Evolutionary conservation across 2,113 vertebrate genomes (phyloP).

Genomic region (Otus sunia): DNA sequence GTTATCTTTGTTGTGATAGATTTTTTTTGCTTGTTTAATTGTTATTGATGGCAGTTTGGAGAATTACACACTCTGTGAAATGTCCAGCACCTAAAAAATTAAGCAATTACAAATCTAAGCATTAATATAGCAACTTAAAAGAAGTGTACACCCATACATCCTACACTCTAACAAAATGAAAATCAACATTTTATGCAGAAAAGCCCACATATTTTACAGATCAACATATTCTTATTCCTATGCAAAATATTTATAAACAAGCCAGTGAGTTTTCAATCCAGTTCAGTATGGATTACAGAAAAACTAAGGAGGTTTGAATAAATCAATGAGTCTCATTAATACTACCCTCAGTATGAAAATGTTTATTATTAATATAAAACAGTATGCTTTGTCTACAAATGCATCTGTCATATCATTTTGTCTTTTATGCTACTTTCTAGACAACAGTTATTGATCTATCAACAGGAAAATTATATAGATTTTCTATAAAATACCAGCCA

Average conservation of each 20-base stretch:
- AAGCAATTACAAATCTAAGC: background rate
- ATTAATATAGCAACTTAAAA: background rate
- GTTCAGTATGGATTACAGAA: slow-evolving; percentile 7
- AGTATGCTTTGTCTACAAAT: background rate
- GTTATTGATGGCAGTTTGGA: background rate
- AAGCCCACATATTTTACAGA: background rate
- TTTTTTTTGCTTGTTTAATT: background rate
- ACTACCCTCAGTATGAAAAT: background rate
- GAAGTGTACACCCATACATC: background rate
- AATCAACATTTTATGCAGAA: background rate
- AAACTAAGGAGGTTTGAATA: background rate
- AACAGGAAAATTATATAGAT: background rate
- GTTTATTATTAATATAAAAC: background rate
- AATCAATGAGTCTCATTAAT: slow-evolving; percentile 42
- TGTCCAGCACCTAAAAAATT: background rate
- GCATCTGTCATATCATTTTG: slow-evolving; percentile 1
- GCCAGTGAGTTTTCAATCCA: background rate
- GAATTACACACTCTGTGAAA: background rate
- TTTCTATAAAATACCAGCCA: background rate
- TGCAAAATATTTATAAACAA: slow-evolving; percentile 28
- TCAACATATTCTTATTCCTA: background rate
- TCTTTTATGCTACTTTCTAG: background rate
- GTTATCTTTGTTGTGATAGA: background rate
- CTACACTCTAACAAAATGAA: background rate
- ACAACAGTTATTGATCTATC: background rate